phyloP scores from a whole-genome alignment of 2,113 vertebrate genomes.

The Hydrolagus affinis region DNA sequence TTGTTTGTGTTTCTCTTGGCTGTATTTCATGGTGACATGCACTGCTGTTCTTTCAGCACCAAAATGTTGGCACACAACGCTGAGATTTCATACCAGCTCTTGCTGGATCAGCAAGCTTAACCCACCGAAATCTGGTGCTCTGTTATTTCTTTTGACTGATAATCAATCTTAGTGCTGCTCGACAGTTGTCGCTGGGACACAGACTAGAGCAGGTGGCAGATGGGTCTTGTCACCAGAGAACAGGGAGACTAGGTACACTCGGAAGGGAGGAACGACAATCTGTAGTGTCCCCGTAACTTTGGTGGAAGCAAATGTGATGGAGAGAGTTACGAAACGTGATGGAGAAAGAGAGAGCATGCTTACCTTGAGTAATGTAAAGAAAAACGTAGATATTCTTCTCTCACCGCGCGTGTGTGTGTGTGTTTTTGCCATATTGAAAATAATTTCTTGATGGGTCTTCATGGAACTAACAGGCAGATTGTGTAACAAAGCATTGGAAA shows the following conservation, averaged over 20 bases:
- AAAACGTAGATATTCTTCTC: not conserved
- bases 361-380: not conserved
- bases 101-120: constrained; percentile 96
- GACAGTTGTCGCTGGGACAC: constrained; percentile 88
- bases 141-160: constrained; percentile 86
- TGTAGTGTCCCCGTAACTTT: constrained; percentile 25
- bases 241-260: constrained; percentile 75
- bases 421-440: not conserved
- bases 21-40: constrained; percentile 70
- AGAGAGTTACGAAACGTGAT: constrained; percentile 17
- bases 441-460: not conserved
- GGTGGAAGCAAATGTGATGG: not conserved
- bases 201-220: constrained; percentile 84
- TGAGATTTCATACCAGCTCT: constrained; percentile 77
- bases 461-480: not conserved
- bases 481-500: too few relatives aligned
- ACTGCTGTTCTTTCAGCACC: constrained; percentile 78
- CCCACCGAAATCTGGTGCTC: constrained; percentile 85
- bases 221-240: constrained; percentile 83
- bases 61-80: constrained; percentile 71
- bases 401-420: too few relatives aligned
- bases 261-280: constrained; percentile 52
- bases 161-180: constrained; percentile 89
- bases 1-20: constrained; percentile 73
- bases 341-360: not conserved